Base-by-base conservation (phyloP, 2,113 vertebrate genomes). In the Otolemur garnettii region DNA sequence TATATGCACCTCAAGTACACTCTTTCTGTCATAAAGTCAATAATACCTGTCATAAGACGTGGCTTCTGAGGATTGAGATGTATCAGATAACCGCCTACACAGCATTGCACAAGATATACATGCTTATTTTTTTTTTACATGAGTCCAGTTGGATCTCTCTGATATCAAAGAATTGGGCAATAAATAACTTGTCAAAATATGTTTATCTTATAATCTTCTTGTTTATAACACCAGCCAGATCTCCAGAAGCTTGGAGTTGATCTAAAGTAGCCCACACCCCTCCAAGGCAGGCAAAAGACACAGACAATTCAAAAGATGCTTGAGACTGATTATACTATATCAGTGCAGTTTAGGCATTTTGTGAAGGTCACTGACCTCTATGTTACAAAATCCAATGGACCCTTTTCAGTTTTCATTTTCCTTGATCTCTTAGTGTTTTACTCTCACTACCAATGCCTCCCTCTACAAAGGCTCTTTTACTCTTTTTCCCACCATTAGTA, bases 11-110 rank as follows among this genome's bases (percentile, higher is more conserved):
- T 50, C 60, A 57, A 86, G 57, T 21, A 78, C 17, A 71, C 18
- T 62, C 26, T 75, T 26, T 62, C 74, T 83, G 18, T 69, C 9
- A 72, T 72, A 72, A 96, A 87, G 28, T 35, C 74, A 75, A 17
- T 42, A 90, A 57, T 19, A 17, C 35, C 85, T 74, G 60, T 81
- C 30, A 35, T 1, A 80, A 28, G 92, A 72, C 42, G 87, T 95
- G 90, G 62, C 18, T 68, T 95, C 84, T 69, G 28, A 97, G 66
- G 13, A 72, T 66, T 50, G 60, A 35, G 35, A 93, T 88, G 94
- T 71, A 94, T 79, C 50, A 90, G 57, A 77, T 55, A 83, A 15
- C 42, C 66, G 82, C 28, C 69, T 90, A 26, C 9, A 92, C 17
- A 69, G 4, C 53, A 92, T 68, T 90, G 10, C 42, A 35, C 50